Evolutionary conservation across 2,797 vertebrate species (phyloP).

Genomic region (Melanotaenia trifasciata): DNA sequence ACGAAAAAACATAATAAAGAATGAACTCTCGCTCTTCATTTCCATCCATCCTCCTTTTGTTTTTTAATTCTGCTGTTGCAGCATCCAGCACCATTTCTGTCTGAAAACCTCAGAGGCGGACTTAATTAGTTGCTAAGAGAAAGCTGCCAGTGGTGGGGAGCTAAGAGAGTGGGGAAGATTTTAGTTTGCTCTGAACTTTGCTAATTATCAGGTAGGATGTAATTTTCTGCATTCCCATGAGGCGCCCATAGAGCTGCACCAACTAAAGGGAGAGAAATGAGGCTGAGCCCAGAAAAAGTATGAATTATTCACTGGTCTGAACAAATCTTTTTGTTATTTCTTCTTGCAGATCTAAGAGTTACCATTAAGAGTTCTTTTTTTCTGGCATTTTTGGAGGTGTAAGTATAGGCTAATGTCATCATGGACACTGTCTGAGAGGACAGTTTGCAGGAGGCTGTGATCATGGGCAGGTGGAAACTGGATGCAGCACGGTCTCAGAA

Average conservation of each 20-base stretch:
- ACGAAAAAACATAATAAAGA: constrained; percentile 65
- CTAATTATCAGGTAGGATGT: constrained; percentile 90
- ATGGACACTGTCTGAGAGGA: constrained; percentile 42
- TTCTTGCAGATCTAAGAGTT: constrained; percentile 35
- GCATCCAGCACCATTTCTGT: constrained; percentile 80
- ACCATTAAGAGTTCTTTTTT: constrained; percentile 33
- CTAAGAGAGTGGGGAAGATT: constrained; percentile 77
- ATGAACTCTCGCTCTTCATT: constrained; percentile 67
- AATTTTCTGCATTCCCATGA: constrained; percentile 84
- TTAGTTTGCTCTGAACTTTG: constrained; percentile 86
- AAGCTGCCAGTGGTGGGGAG: constrained; percentile 82
- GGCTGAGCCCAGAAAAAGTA: constrained; percentile 71
- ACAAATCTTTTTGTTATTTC: constrained; percentile 67
- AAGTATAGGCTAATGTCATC: constrained; percentile 54
- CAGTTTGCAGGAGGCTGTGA: constrained; percentile 42
- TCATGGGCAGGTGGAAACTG: constrained; percentile 64
- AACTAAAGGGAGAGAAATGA: constrained; percentile 65
- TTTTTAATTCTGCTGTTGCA: constrained; percentile 84
- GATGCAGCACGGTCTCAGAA: constrained; percentile 57
- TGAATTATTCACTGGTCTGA: constrained; percentile 63
- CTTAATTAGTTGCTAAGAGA: constrained; percentile 90
- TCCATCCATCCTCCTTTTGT: constrained; percentile 68
- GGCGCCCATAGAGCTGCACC: constrained; percentile 75
- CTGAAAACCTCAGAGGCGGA: constrained; percentile 85
- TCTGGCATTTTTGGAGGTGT: constrained; percentile 45